A percentile compares a stretch with the other conserved stretches of the same genome.
Conservation (phyloP, 2,888 invertebrate species). For the Hololepta plana region DNA sequence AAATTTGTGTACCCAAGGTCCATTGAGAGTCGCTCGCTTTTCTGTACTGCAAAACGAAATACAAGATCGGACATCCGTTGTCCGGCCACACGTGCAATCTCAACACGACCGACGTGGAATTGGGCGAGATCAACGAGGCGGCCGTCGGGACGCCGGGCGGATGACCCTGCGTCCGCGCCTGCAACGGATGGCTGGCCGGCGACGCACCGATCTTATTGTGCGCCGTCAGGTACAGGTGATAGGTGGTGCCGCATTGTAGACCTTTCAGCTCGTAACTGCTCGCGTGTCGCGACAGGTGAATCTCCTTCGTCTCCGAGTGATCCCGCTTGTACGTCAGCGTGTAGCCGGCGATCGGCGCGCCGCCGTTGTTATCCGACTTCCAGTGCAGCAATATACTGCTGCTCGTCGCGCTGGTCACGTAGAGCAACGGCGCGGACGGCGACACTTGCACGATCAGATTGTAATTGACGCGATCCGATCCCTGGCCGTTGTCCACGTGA, state of each 20-base stretch:
- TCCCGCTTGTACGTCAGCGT: slow-evolving; percentile 46
- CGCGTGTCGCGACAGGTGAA: slow-evolving; percentile 43
- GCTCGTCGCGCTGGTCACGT: slow-evolving; percentile 58
- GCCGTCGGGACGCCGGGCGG: slow-evolving; percentile 49
- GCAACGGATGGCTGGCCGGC: slow-evolving; percentile 45
- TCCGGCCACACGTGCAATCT: slow-evolving; percentile 55
- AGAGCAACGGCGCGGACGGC: slow-evolving; percentile 52
- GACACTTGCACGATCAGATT: slow-evolving; percentile 54
- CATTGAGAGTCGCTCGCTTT: slow-evolving; percentile 44
- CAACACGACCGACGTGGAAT: slow-evolving; percentile 48
- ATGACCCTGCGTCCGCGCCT: slow-evolving; percentile 53
- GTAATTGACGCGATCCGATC: slow-evolving; percentile 46
- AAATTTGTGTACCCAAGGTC: slow-evolving; percentile 45
- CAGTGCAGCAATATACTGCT: slow-evolving; percentile 56
- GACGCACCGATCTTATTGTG: slow-evolving; percentile 56
- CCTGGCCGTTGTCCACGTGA: slow-evolving; percentile 48
- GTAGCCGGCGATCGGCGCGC: slow-evolving; percentile 48
- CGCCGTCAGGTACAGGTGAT: slow-evolving; percentile 50
- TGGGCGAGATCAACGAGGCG: slow-evolving; percentile 44
- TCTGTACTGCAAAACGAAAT: slow-evolving; percentile 51
- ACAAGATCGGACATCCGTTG: slow-evolving; percentile 50
- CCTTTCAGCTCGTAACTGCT: slow-evolving; percentile 50
- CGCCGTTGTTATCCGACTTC: slow-evolving; percentile 53
- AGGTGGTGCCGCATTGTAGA: slow-evolving; percentile 51
- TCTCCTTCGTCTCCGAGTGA: slow-evolving; percentile 46